Evolutionary conservation across 2,797 vertebrate genomes (phyloP), one percentile per base, ranked within the genome.

Genomic region (Bradypodion ventrale): DNA sequence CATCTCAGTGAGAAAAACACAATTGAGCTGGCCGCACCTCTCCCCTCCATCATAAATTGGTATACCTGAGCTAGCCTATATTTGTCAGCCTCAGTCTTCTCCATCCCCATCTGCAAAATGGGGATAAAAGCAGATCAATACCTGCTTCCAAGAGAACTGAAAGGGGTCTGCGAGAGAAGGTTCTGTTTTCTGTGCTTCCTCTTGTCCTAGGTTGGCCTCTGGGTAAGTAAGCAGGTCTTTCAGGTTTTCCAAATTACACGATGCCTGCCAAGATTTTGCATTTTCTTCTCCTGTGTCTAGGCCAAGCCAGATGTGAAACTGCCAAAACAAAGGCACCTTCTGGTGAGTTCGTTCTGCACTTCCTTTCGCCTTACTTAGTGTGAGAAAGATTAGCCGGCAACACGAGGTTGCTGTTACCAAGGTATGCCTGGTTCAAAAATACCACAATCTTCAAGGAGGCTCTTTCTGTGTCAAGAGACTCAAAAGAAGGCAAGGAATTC

Each of bases 221-320:
- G 49, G 37, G 49, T n/a, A 60, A n/a, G n/a, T n/a, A 72, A 59
- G 1, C 37, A 23, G 52, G 5, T 4, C 15, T 60, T 6, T 19
- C 69, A 23, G 29, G 19, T 13, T 60, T 27, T 32, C 19, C 32
- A 7, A 23, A 40, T 23, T 42, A 2, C 1, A 85, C 75, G 7
- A 60, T 90, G 79, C 87, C 89, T 89, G 2, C 80, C 78, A 85
- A 62, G 60, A 49, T 19, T 69, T 16, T 80, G 52, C 35, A 29
- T 5, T 21, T n/a, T n/a, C n/a, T n/a, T n/a, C n/a, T n/a, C n/a
- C n/a, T n/a, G n/a, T n/a, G n/a, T n/a, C n/a, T n/a, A n/a, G n/a
- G n/a, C n/a, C n/a, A n/a, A n/a, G n/a, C n/a, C n/a, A n/a, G n/a
- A n/a, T n/a, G n/a, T n/a, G n/a, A n/a, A n/a, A n/a, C n/a, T n/a